phyloP scores from a whole-genome alignment of 2,113 vertebrate genomes.

The Bettongia penicillata region DNA sequence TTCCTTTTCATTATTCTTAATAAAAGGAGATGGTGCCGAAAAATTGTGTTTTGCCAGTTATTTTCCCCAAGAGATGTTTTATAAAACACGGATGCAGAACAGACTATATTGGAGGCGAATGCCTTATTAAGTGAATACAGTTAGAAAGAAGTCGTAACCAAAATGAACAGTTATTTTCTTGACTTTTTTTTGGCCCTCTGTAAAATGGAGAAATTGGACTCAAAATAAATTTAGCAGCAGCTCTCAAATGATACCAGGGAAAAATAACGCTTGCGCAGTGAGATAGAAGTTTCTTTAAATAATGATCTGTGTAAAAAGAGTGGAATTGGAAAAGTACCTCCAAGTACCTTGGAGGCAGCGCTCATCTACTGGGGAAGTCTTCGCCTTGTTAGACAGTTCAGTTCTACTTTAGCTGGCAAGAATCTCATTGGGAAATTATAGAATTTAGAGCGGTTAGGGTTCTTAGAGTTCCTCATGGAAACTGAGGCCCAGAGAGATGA shows the following conservation, averaged over 20 bases:
- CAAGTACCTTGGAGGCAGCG: neutral
- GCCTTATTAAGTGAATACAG: constrained; percentile 83
- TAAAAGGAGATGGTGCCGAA: constrained; percentile 85
- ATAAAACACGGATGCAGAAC: constrained; percentile 80
- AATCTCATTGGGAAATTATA: neutral
- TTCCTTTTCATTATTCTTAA: constrained; percentile 87
- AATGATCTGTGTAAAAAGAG: neutral
- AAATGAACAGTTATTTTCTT: constrained; percentile 78
- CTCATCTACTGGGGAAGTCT: neutral
- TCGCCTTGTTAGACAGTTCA: neutral
- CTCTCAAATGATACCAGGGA: constrained; percentile 42
- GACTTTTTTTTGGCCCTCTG: constrained; percentile 65
- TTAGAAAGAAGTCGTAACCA: constrained; percentile 81
- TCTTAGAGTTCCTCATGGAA: neutral
- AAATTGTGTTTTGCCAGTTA: constrained; percentile 84
- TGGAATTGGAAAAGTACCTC: neutral
- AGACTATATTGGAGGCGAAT: constrained; percentile 80
- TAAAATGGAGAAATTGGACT: constrained; percentile 76
- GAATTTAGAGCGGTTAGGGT: neutral
- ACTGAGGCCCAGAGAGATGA: neutral
- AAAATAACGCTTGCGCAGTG: neutral
- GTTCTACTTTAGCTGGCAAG: neutral
- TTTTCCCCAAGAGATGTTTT: constrained; percentile 86
- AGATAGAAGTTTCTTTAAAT: neutral
- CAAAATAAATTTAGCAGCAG: constrained; percentile 78